Evolutionary conservation across 2,113 vertebrate genomes (phyloP).

Genomic region (Notarius quadriscutis): DNA sequence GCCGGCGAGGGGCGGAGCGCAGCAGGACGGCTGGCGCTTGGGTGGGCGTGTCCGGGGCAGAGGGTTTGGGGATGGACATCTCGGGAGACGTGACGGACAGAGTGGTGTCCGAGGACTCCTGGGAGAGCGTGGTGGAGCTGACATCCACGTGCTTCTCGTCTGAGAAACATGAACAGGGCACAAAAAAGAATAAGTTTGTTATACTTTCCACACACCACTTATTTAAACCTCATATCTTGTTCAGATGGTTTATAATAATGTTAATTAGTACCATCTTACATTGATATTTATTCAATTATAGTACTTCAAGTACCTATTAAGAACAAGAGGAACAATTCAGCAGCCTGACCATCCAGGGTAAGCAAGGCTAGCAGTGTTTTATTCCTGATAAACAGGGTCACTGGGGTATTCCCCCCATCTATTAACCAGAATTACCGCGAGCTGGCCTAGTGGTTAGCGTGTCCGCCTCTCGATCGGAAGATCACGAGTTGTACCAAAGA

Average conservation of each 20-base stretch:
- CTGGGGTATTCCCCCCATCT: not conserved
- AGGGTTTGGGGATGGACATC: constrained; percentile 63
- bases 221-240: too few relatives aligned
- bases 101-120: constrained; percentile 66
- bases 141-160: constrained; percentile 55
- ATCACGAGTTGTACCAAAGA: too few relatives aligned
- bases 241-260: not conserved
- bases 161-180: not conserved
- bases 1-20: constrained; percentile 63
- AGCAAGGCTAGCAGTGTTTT: not conserved
- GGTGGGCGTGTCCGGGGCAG: constrained; percentile 54
- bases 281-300: not conserved
- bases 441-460: too few relatives aligned
- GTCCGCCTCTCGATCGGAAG: too few relatives aligned
- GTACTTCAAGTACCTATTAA: not conserved
- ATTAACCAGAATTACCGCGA: not conserved
- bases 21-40: constrained; percentile 56
- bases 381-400: not conserved
- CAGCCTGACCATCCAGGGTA: not conserved
- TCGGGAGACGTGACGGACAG: constrained; percentile 68
- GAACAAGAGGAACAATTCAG: not conserved
- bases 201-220: not conserved
- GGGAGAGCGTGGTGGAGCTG: constrained; percentile 49
- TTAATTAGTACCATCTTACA: not conserved
- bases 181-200: not conserved